Evolutionary conservation across 92 coral and sea anemone species (phyloP).

Genomic region (Zoanthus solanderi): DNA sequence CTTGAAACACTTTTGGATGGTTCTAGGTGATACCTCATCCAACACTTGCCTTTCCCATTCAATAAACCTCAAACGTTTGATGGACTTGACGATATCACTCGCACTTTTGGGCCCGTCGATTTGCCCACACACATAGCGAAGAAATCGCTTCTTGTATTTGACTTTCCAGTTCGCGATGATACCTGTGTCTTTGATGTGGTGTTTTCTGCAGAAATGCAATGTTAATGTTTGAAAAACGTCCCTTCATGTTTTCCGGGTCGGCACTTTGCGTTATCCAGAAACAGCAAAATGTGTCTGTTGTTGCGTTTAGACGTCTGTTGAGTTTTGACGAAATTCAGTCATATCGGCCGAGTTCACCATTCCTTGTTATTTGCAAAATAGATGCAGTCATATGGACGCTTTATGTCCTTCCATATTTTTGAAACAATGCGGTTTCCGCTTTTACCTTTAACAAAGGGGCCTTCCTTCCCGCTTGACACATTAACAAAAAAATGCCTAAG

Average conservation of each 20-base stretch:
- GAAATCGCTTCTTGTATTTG: slow-evolving; percentile 61
- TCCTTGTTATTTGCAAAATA: slow-evolving; percentile 69
- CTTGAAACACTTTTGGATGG: slow-evolving; percentile 44
- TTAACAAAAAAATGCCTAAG: slow-evolving; percentile 65
- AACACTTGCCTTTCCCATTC: slow-evolving; percentile 72
- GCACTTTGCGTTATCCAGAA: neutral
- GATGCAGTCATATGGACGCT: slow-evolving; percentile 68
- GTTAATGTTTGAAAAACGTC: too few species aligned
- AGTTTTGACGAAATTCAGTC: slow-evolving; percentile 56
- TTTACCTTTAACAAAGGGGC: slow-evolving; percentile 65
- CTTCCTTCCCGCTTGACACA: slow-evolving; percentile 24
- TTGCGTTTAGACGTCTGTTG: slow-evolving; percentile 10
- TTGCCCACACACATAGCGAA: slow-evolving; percentile 58
- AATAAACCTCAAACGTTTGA: slow-evolving; percentile 58
- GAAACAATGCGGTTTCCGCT: slow-evolving; percentile 66
- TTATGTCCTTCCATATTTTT: slow-evolving; percentile 55
- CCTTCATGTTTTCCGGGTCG: too few species aligned
- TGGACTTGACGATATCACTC: slow-evolving; percentile 65
- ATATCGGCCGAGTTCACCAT: slow-evolving; percentile 64
- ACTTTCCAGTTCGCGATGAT: slow-evolving; percentile 72
- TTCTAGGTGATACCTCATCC: slow-evolving; percentile 62
- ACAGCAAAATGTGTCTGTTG: slow-evolving; percentile 14
- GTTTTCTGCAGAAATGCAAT: slow-evolving; percentile 27
- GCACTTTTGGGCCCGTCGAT: slow-evolving; percentile 62
- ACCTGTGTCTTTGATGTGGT: slow-evolving; percentile 64